phyloP scores from a whole-genome alignment of 2,888 invertebrate genomes.

The Hydraecia micacea region DNA sequence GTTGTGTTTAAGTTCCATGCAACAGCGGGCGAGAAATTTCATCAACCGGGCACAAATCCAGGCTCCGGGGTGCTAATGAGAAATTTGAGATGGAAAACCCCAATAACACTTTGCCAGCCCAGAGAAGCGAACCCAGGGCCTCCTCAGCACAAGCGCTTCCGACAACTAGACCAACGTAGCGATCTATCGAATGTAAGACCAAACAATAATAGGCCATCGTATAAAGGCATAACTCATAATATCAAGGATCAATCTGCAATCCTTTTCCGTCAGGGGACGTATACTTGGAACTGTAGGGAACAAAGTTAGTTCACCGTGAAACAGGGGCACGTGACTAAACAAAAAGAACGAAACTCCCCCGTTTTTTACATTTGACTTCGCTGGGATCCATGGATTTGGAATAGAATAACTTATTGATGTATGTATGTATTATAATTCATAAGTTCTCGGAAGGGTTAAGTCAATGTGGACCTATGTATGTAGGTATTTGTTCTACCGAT shows the following conservation, averaged over 20 bases:
- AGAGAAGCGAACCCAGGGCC: not conserved
- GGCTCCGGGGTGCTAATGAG: not conserved
- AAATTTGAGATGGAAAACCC: not conserved
- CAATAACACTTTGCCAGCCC: not conserved
- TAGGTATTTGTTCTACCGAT: not conserved
- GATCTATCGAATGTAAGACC: not conserved
- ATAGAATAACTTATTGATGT: constrained; percentile 48
- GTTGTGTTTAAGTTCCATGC: not conserved
- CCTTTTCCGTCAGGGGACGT: constrained; percentile 58
- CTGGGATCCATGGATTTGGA: constrained; percentile 48
- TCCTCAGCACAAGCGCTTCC: not conserved
- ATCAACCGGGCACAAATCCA: not conserved
- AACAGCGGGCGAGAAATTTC: not conserved
- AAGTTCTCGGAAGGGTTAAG: constrained; percentile 13
- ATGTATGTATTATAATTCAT: constrained; percentile 44
- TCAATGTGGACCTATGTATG: not conserved
- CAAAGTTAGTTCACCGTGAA: constrained; percentile 69
- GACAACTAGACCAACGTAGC: not conserved
- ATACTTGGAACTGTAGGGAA: constrained; percentile 59
- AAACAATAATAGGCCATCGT: constrained; percentile 44
- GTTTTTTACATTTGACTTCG: constrained; percentile 65
- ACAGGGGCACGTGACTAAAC: constrained; percentile 72
- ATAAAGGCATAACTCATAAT: constrained; percentile 65
- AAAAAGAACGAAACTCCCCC: constrained; percentile 64
- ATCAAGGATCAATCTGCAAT: constrained; percentile 62